phyloP scores from a whole-genome alignment of 2,113 vertebrate species.

The Fulmarus glacialis region DNA sequence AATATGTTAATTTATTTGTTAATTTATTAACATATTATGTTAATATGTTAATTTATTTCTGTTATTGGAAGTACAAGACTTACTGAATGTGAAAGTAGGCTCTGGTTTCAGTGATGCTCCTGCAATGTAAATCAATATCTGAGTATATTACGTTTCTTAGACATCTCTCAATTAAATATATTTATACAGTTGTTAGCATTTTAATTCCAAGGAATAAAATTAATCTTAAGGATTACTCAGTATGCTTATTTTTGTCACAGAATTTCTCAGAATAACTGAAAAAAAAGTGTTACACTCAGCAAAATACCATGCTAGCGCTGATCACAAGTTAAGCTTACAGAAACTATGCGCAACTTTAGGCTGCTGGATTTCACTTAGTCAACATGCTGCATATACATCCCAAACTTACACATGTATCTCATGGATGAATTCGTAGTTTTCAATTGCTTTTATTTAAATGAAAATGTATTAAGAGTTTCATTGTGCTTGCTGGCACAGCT shows the following conservation, averaged over 20 bases:
- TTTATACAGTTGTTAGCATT: background rate
- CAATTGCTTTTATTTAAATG: background rate
- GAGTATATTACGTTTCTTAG: background rate
- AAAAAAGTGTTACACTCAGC: background rate
- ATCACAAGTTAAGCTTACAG: background rate
- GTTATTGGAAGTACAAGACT: background rate
- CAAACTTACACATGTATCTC: background rate
- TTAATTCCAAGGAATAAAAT: background rate
- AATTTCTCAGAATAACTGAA: background rate
- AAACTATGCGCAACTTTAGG: background rate
- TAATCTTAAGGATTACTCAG: background rate
- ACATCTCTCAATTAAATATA: background rate
- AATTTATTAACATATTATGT: too few relatives aligned
- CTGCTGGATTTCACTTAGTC: background rate
- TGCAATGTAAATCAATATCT: constrained; percentile 68
- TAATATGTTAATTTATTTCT: background rate
- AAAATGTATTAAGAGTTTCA: background rate
- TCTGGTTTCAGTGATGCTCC: constrained; percentile 82
- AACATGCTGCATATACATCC: background rate
- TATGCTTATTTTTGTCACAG: background rate
- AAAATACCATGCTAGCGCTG: background rate
- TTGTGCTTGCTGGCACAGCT: background rate
- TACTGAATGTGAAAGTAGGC: constrained; percentile 70
- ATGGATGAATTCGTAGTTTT: background rate
- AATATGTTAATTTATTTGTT: background rate